phyloP scores from a whole-genome alignment of 2,113 vertebrate genomes.

The Noctilio leporinus region DNA sequence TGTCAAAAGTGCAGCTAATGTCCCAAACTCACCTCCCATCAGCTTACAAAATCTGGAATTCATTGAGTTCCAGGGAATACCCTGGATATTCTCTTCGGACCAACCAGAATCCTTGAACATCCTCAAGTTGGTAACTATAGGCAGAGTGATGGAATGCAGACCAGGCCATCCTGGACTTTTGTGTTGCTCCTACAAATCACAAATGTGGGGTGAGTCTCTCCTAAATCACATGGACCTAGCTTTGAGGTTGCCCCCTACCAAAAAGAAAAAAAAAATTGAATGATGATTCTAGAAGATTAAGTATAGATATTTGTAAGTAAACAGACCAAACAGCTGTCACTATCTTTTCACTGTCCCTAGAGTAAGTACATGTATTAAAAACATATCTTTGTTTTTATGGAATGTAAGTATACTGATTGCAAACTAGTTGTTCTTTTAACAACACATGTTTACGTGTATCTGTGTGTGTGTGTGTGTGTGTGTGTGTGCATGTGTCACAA shows the following conservation, averaged over 20 bases:
- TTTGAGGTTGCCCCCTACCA: accelerated
- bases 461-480: too few species aligned
- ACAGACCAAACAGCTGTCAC: not conserved
- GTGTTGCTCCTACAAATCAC: accelerated
- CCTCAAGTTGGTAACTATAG: not conserved
- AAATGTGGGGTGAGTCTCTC: accelerated
- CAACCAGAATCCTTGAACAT: accelerated
- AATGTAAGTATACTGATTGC: not conserved
- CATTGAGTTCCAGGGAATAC: not conserved
- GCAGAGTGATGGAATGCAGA: not conserved
- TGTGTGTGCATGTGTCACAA: not conserved
- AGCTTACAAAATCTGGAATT: not conserved
- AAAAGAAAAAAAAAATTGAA: not conserved
- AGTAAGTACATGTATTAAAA: not conserved
- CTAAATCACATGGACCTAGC: not conserved
- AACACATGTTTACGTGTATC: too few species aligned
- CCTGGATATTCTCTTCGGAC: not conserved
- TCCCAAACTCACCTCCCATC: not conserved
- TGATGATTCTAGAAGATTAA: not conserved
- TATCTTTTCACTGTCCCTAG: not conserved
- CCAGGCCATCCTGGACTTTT: not conserved
- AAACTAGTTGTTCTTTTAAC: not conserved
- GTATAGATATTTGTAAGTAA: not conserved
- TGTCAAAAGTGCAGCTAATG: not conserved
- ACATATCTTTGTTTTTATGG: not conserved